Base-by-base conservation (phyloP, 2,113 vertebrate species). In the Ammodytes marinus region DNA sequence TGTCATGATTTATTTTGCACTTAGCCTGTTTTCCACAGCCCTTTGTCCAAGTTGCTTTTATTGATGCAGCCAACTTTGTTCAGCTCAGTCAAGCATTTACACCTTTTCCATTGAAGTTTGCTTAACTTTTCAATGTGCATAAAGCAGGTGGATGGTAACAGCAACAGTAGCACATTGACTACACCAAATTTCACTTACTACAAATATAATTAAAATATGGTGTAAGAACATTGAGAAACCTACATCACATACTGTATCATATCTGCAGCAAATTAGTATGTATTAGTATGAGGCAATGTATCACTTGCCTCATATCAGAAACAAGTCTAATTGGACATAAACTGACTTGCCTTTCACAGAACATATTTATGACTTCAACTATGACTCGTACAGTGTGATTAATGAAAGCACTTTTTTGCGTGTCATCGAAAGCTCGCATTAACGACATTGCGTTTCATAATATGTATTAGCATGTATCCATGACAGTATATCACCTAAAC, bases 291-390 rank as follows among this genome's bases (percentile, higher is more conserved):
- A n/a, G n/a, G n/a, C n/a, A n/a, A n/a, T n/a, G n/a, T n/a, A n/a
- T n/a, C n/a, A n/a, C n/a, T n/a, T n/a, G n/a, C n/a, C n/a, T n/a
- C n/a, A n/a, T n/a, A 42, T 63, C 49, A 53, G 19, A 52, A 11
- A 35, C 68, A 42, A 42, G 69, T 65, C 40, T 64, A 66, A 64
- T 64, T 49, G 67, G 54, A 66, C 52, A 43, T 72, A 40, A 53
- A 71, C 49, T n/a, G 14, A 37, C 13, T 45, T 69, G 40, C 40
- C 40, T 52, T 57, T 7, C 40, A 45, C 13, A 12, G n/a, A 39
- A 69, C 40, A 61, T 55, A 17, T 67, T 39, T 19, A 55, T 76
- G 54, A 39, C 35, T 42, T 9, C 8, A 46, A 40, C 58, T 58
- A 17, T 53, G 43, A 39, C 3, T 13, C 45, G 50, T 70, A 50